Conservation (phyloP, 2,113 vertebrate species). For the Lethenteron reissneri region DNA sequence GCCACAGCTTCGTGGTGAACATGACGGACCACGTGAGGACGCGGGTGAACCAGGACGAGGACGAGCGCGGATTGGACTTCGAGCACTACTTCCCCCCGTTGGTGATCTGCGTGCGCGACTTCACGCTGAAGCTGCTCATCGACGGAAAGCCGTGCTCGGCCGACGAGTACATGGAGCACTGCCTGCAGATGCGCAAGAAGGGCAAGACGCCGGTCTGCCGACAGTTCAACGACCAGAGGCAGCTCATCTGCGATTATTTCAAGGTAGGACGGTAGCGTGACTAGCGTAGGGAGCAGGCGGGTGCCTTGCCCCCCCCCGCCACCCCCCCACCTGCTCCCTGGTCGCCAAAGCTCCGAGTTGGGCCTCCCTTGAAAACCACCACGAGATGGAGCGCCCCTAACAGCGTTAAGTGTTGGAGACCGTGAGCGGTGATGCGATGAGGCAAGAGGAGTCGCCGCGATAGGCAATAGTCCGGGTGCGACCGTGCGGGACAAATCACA, state of each 20-base stretch:
- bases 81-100: constrained; percentile 25
- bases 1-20: background rate
- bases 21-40: constrained; percentile 1
- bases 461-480: too few relatives aligned
- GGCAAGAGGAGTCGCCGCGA: too few relatives aligned
- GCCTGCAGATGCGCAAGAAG: constrained; percentile 9
- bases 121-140: constrained; percentile 16
- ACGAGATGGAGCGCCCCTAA: too few relatives aligned
- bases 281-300: too few relatives aligned
- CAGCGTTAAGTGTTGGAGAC: too few relatives aligned
- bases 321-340: too few relatives aligned
- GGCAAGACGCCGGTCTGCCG: background rate
- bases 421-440: too few relatives aligned
- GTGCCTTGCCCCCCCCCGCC: too few relatives aligned
- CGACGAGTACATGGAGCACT: constrained; percentile 16
- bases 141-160: constrained; percentile 10
- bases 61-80: constrained; percentile 15
- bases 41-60: background rate
- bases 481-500: too few relatives aligned
- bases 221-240: background rate
- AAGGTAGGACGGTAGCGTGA: too few relatives aligned
- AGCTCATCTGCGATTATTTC: background rate
- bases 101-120: constrained; percentile 28
- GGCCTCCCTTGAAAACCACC: too few relatives aligned
- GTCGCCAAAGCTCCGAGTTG: too few relatives aligned